Conservation (phyloP, 2,797 vertebrate genomes). For the Protosalanx chinensis region DNA sequence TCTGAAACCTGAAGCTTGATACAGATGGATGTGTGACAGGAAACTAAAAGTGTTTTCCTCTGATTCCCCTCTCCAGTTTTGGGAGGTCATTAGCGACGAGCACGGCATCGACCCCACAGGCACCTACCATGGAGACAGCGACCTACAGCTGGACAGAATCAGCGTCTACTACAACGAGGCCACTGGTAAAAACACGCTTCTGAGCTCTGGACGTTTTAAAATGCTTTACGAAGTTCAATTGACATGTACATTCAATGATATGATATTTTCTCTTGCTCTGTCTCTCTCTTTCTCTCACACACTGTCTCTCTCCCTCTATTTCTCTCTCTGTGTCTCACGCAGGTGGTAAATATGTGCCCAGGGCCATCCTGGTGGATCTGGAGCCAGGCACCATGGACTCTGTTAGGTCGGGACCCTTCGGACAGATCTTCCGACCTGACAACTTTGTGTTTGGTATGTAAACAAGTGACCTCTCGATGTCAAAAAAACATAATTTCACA, state of each 20-base stretch:
- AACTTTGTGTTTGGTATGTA: slow-evolving; percentile 95
- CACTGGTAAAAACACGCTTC: slow-evolving; percentile 59
- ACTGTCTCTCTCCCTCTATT: not conserved
- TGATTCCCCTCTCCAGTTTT: slow-evolving; percentile 73
- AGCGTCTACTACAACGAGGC: slow-evolving; percentile 84
- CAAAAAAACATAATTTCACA: too few species aligned
- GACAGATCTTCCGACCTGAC: slow-evolving; percentile 96
- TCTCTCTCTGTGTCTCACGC: slow-evolving; percentile 36
- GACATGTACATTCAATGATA: not conserved
- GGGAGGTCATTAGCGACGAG: slow-evolving; percentile 84
- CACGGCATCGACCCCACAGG: slow-evolving; percentile 82
- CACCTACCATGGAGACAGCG: slow-evolving; percentile 80
- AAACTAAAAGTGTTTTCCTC: slow-evolving; percentile 46
- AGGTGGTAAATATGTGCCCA: slow-evolving; percentile 97
- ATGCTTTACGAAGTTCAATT: not conserved
- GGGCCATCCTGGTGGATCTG: slow-evolving; percentile 93
- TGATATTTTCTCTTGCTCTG: not conserved
- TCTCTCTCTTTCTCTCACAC: not conserved
- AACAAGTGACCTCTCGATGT: not conserved
- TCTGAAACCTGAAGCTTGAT: slow-evolving; percentile 17
- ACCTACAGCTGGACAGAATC: slow-evolving; percentile 83
- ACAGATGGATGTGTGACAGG: slow-evolving; percentile 14
- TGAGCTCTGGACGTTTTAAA: not conserved
- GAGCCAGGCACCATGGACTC: slow-evolving; percentile 98
- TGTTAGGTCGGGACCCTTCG: slow-evolving; percentile 93